Evolutionary conservation across 1,140 invertebrate species (phyloP).

Genomic region (Neoseiulus cucumeris): DNA sequence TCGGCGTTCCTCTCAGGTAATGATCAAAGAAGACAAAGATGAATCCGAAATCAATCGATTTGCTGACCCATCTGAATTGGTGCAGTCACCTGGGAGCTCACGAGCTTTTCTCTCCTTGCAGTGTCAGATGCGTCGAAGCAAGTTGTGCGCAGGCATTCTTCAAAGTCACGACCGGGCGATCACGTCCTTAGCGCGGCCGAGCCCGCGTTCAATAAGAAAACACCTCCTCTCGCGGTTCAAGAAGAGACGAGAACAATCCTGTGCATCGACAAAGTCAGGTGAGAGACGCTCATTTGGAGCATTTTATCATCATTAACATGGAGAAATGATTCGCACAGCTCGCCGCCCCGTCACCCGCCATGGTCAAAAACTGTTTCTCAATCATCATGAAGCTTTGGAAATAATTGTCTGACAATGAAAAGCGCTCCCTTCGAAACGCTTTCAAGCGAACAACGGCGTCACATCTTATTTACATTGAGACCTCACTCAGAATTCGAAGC

Average conservation of each 20-base stretch:
- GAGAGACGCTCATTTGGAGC: not conserved
- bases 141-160: not conserved
- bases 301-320: not conserved
- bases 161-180: slow-evolving; percentile 1
- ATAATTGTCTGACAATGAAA: too few relatives aligned
- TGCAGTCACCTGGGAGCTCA: not conserved
- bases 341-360: not conserved
- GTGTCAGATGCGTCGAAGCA: not conserved
- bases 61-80: not conserved
- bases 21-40: not conserved
- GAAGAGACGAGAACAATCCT: not conserved
- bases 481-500: too few relatives aligned
- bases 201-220: not conserved
- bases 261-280: not conserved
- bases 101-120: not conserved
- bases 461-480: too few relatives aligned
- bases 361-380: not conserved
- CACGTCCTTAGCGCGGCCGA: not conserved
- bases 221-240: not conserved
- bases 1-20: not conserved
- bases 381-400: not conserved
- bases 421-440: too few relatives aligned
- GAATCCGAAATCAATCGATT: not conserved
- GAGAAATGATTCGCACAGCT: not conserved
- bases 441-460: too few relatives aligned